Evolutionary conservation across 2,113 vertebrate genomes (phyloP).

Genomic region (Bucco capensis): DNA sequence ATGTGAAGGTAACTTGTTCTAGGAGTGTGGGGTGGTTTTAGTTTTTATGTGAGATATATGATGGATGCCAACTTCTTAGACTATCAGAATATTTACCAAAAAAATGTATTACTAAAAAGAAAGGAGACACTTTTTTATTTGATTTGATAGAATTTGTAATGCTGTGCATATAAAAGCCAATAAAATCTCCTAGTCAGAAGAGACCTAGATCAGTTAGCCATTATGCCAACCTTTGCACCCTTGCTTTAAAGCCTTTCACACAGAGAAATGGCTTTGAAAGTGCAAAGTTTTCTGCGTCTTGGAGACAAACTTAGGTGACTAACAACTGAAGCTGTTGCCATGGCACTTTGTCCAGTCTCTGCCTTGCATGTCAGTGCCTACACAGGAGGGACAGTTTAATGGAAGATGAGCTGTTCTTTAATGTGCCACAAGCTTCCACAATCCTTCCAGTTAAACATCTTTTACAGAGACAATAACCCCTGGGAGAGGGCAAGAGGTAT

Average conservation of each 20-base stretch:
- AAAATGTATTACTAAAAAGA: not conserved
- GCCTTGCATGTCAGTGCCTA: not conserved
- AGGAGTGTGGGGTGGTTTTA: not conserved
- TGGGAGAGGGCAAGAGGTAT: rapidly evolving
- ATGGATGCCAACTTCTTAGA: not conserved
- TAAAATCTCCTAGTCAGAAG: not conserved
- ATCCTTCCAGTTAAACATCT: not conserved
- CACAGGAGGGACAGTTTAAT: not conserved
- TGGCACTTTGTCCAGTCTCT: not conserved
- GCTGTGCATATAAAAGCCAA: not conserved
- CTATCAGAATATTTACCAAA: not conserved
- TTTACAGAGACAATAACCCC: not conserved
- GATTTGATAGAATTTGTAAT: not conserved
- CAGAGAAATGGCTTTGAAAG: not conserved
- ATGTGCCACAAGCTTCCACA: not conserved
- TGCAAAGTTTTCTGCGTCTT: not conserved
- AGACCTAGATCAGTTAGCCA: not conserved
- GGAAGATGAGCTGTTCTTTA: not conserved
- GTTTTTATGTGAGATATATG: not conserved
- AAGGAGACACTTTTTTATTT: not conserved
- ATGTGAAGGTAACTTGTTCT: not conserved
- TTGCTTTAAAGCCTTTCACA: not conserved
- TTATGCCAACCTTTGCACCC: not conserved
- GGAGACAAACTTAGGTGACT: not conserved
- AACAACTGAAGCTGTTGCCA: not conserved